Evolutionary conservation across 2,113 vertebrate genomes (phyloP).

Genomic region (Bombycilla garrulus): DNA sequence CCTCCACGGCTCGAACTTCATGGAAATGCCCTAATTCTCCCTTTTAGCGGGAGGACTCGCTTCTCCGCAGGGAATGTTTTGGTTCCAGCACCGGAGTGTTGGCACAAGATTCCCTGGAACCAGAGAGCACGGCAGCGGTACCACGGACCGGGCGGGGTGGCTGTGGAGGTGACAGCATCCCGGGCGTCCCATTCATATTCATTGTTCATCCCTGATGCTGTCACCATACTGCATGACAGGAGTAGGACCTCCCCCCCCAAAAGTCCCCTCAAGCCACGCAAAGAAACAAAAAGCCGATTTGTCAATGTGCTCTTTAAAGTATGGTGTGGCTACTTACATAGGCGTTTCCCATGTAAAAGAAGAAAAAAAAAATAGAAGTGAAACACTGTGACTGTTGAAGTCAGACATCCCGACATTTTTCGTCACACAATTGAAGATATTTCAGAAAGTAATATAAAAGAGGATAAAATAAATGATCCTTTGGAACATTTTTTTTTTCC

Average conservation of each 20-base stretch:
- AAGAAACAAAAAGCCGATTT: neutral
- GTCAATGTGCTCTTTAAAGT: neutral
- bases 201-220: neutral
- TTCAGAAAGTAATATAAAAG: neutral
- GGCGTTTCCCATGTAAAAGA: neutral
- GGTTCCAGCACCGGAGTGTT: fast-evolving
- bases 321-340: neutral
- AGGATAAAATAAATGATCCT: neutral
- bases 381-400: fast-evolving
- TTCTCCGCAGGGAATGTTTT: neutral
- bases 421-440: neutral
- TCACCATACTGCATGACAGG: neutral
- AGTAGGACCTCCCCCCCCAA: neutral
- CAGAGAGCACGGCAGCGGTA: fast-evolving
- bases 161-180: neutral
- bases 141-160: neutral
- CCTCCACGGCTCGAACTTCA: neutral
- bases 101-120: neutral
- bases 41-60: neutral
- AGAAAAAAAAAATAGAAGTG: neutral
- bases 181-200: fast-evolving
- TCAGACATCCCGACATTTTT: neutral
- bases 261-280: neutral
- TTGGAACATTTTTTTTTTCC: neutral
- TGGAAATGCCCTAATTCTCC: neutral